Evolutionary conservation across 2,113 vertebrate species (phyloP).

Genomic region (Ictalurus punctatus): DNA sequence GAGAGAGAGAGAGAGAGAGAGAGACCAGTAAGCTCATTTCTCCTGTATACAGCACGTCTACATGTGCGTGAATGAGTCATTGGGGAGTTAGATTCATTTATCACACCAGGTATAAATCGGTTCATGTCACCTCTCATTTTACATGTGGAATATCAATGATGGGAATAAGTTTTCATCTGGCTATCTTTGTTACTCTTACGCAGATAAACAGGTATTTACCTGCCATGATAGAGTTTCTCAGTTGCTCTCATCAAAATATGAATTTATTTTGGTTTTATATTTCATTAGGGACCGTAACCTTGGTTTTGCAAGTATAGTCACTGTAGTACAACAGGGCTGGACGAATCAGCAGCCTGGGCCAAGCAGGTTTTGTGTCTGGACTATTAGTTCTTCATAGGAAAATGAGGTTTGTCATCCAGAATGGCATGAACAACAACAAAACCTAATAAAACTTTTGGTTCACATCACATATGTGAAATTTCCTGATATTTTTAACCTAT

Average conservation of each 20-base stretch:
- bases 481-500: neutral
- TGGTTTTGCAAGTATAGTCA: neutral
- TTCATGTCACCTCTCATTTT: slow-evolving; percentile 12
- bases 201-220: neutral
- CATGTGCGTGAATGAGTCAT: slow-evolving; percentile 21
- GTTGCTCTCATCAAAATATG: neutral
- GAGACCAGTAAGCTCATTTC: slow-evolving; percentile 4
- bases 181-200: neutral
- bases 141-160: slow-evolving; percentile 14
- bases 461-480: neutral
- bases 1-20: slow-evolving; percentile 6
- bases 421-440: neutral
- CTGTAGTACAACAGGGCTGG: neutral
- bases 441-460: neutral
- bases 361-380: neutral
- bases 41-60: slow-evolving; percentile 10
- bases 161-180: neutral
- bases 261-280: neutral
- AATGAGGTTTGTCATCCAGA: neutral
- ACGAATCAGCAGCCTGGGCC: neutral
- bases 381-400: neutral
- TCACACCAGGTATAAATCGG: slow-evolving; percentile 29
- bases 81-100: slow-evolving; percentile 21
- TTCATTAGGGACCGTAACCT: neutral
- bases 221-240: neutral